Percentiles rank a stretch among this genome's conserved stretches.
Evolutionary conservation across 2,888 invertebrate genomes (phyloP).

Genomic region (Tryphoninae sp.): DNA sequence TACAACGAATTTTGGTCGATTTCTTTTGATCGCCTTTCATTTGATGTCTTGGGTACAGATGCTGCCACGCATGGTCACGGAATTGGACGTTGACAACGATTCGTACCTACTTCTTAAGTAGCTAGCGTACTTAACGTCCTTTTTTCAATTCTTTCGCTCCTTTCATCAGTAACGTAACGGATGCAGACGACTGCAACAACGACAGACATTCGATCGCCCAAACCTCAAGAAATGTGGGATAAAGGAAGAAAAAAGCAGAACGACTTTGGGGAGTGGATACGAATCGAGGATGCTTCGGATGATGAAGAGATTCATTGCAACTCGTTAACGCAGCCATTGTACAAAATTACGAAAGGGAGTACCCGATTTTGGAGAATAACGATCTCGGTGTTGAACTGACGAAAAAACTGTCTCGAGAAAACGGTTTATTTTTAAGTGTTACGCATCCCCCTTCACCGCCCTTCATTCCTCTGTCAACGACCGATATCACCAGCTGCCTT

Average conservation of each 20-base stretch:
- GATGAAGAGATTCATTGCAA: constrained; percentile 68
- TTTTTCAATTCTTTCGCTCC: constrained; percentile 8
- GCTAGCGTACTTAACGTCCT: background rate
- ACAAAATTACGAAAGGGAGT: constrained; percentile 42
- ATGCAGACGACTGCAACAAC: constrained; percentile 32
- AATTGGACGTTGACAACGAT: constrained; percentile 8
- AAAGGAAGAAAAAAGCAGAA: constrained; percentile 53
- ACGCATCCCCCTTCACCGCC: background rate
- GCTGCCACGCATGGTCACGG: background rate
- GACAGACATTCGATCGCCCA: constrained; percentile 56
- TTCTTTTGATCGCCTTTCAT: background rate
- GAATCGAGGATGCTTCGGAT: constrained; percentile 60
- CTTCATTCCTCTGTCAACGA: background rate
- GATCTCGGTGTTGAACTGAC: constrained; percentile 6
- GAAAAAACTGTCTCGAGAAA: constrained; percentile 29
- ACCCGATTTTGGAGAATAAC: constrained; percentile 27
- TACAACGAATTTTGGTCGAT: background rate
- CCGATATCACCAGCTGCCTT: constrained; percentile 1
- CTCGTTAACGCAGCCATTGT: constrained; percentile 77
- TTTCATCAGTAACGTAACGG: constrained; percentile 25
- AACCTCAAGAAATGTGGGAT: constrained; percentile 57
- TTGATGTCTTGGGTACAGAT: background rate
- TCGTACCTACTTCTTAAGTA: constrained; percentile 8
- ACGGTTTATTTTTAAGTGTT: constrained; percentile 21
- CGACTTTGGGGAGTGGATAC: constrained; percentile 52